Percentiles rank a stretch among this genome's conserved stretches.
Conservation (phyloP, 2,888 invertebrate genomes). For the Pherbina coryleti region DNA sequence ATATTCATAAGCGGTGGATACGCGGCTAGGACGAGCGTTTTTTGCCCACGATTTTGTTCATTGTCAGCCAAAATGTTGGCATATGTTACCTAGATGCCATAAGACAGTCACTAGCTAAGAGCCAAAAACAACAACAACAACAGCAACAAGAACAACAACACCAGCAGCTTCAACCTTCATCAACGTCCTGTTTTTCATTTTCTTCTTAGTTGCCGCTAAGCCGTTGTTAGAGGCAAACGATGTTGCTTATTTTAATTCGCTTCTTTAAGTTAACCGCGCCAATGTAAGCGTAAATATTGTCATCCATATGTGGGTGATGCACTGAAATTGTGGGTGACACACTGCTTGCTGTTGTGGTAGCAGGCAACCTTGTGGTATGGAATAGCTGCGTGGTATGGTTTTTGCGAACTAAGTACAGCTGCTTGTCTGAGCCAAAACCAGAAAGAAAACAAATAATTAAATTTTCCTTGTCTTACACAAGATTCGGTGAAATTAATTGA, state of each 20-base stretch:
- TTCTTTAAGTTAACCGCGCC: neutral
- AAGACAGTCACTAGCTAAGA: neutral
- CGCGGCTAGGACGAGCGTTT: too few relatives aligned
- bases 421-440: too few relatives aligned
- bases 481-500: too few relatives aligned
- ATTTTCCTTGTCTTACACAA: too few relatives aligned
- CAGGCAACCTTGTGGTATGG: too few relatives aligned
- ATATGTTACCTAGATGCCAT: neutral
- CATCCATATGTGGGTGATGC: too few relatives aligned
- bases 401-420: too few relatives aligned
- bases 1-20: conserved; percentile 56
- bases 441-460: too few relatives aligned
- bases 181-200: neutral
- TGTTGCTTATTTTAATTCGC: conserved; percentile 9
- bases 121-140: neutral
- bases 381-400: too few relatives aligned
- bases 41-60: conserved; percentile 39
- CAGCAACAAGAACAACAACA: neutral
- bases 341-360: too few relatives aligned
- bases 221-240: conserved; percentile 2
- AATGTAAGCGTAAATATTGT: neutral
- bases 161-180: neutral
- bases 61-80: conserved; percentile 50
- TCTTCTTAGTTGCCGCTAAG: neutral
- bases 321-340: too few relatives aligned